Percentiles rank a stretch among this genome's conserved stretches.
Conservation (phyloP, 2,888 invertebrate species). For the Caradrina clavipalpis region DNA sequence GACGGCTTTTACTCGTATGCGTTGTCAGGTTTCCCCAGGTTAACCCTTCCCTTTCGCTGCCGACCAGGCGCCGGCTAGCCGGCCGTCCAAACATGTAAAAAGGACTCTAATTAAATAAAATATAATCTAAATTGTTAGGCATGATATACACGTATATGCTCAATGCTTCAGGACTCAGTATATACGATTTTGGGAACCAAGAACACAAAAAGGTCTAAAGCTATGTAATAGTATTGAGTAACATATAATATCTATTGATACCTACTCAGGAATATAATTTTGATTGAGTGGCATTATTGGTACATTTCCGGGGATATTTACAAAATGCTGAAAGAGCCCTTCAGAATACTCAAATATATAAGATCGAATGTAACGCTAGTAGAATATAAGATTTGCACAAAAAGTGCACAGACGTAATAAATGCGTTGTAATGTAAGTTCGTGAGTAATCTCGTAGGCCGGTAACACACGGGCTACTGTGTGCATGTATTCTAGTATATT, state of each 20-base stretch:
- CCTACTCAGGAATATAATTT: not conserved
- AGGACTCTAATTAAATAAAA: not conserved
- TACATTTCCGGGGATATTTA: too few relatives aligned
- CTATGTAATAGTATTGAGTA: not conserved
- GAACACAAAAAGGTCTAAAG: not conserved
- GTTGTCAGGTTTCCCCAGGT: not conserved
- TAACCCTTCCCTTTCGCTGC: not conserved
- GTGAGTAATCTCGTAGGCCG: not conserved
- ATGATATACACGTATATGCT: not conserved
- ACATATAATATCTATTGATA: too few relatives aligned
- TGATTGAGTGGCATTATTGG: not conserved
- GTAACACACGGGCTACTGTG: not conserved
- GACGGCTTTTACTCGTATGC: not conserved
- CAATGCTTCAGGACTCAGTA: conserved; percentile 10
- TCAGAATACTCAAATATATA: too few relatives aligned
- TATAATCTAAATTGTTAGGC: not conserved
- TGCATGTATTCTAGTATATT: not conserved
- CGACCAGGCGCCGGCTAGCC: not conserved
- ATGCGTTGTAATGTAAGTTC: not conserved
- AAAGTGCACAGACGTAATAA: not conserved
- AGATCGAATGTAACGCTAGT: too few relatives aligned
- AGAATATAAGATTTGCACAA: too few relatives aligned
- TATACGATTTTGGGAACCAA: not conserved
- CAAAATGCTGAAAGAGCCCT: too few relatives aligned
- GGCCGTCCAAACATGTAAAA: too few relatives aligned